A percentile compares a stretch with the other conserved stretches of the same genome.
These are phyloP conservation scores for Toxostoma redivivum DNA, from an alignment of 2,113 vertebrate species.

Conservation along the genomic window DNA sequence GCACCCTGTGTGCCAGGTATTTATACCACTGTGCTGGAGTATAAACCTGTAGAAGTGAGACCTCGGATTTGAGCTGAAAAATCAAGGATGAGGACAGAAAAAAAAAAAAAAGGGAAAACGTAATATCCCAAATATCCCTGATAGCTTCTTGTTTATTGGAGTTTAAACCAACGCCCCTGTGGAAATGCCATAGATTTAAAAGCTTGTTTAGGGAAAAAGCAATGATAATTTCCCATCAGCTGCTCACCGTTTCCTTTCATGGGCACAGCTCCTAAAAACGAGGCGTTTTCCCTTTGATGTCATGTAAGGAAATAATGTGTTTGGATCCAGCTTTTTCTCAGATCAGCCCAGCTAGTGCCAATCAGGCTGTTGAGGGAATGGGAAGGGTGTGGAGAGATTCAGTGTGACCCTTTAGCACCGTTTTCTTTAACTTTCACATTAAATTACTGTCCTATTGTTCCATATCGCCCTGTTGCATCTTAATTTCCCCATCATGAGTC, in stretches of 20 bases:
- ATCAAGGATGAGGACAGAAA: not conserved
- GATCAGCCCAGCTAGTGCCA: not conserved
- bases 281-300: conserved; percentile 21
- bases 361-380: not conserved
- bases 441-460: not conserved
- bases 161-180: not conserved
- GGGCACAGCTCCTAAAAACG: not conserved
- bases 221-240: fast-evolving
- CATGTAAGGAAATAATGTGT: not conserved
- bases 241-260: fast-evolving
- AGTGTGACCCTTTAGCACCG: not conserved
- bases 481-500: not conserved
- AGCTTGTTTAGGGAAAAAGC: not conserved
- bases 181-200: not conserved
- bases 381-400: conserved; percentile 52
- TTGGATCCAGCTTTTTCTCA: not conserved
- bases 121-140: not conserved
- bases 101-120: fast-evolving
- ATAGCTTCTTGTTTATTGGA: not conserved
- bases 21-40: fast-evolving
- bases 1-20: not conserved
- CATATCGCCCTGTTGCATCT: not conserved
- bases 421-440: not conserved
- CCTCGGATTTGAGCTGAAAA: not conserved
- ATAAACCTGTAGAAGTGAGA: not conserved